phyloP scores from a whole-genome alignment of 2,888 invertebrate species.

The Bruchidius siliquastri region DNA sequence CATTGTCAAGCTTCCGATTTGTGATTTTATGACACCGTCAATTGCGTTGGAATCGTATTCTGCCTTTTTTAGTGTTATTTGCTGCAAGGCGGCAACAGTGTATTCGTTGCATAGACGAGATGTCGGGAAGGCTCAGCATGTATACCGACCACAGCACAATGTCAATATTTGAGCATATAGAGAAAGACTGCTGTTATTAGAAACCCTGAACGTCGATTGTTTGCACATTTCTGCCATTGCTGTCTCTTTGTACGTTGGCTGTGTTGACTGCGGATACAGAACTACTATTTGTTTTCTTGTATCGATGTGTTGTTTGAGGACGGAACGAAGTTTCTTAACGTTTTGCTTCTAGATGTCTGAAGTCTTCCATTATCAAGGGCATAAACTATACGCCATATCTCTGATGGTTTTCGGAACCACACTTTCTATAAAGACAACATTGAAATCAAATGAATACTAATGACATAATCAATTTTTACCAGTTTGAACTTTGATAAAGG shows the following conservation, averaged over 20 bases:
- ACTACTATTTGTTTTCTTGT: not conserved
- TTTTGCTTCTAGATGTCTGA: not conserved
- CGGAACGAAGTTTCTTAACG: not conserved
- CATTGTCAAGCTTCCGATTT: too few species aligned
- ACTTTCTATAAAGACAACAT: too few species aligned
- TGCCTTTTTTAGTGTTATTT: too few species aligned
- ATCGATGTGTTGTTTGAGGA: not conserved
- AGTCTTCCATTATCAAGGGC: not conserved
- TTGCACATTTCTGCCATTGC: not conserved
- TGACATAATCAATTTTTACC: too few species aligned
- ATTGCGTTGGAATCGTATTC: too few species aligned
- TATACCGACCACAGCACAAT: conserved; percentile 39
- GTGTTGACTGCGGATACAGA: not conserved
- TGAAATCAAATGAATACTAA: too few species aligned
- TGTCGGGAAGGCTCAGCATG: not conserved
- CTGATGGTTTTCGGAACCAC: too few species aligned
- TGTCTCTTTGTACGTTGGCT: not conserved
- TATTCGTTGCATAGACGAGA: not conserved
- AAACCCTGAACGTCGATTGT: conserved; percentile 18
- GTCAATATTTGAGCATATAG: conserved; percentile 46
- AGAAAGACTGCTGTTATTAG: conserved; percentile 44
- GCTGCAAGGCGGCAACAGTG: not conserved
- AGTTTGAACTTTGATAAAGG: too few species aligned
- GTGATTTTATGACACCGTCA: too few species aligned
- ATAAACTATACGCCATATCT: too few species aligned